Conservation (phyloP, 2,113 vertebrate genomes). For the Albula glossodonta region DNA sequence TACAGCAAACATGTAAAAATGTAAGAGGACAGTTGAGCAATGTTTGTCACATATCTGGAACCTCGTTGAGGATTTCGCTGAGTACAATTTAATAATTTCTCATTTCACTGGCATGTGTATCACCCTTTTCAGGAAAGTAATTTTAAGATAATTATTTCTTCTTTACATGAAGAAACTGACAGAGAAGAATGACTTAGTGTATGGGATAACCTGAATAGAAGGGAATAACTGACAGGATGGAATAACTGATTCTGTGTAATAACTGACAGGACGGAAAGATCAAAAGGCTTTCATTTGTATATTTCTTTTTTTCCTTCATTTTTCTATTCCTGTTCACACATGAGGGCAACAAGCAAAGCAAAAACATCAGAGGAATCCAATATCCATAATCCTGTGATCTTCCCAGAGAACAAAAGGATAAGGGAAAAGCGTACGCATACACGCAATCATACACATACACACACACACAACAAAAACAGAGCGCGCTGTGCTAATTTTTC, state of each 20-base stretch:
- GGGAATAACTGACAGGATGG: background rate
- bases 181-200: background rate
- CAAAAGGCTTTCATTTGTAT: background rate
- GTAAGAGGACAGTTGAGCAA: no score
- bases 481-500: background rate
- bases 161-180: background rate
- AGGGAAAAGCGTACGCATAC: background rate
- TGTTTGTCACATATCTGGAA: background rate
- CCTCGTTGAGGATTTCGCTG: background rate
- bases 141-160: background rate
- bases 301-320: background rate
- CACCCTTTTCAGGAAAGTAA: background rate
- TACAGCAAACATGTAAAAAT: no score
- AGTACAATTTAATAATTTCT: background rate
- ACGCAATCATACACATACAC: background rate
- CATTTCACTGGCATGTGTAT: background rate
- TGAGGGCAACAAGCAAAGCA: background rate
- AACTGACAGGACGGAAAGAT: background rate
- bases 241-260: background rate
- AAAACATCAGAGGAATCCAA: slow-evolving; percentile 6
- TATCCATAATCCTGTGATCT: slow-evolving; percentile 6
- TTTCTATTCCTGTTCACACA: background rate
- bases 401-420: background rate
- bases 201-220: no score
- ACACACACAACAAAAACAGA: background rate